Percentiles rank a stretch among this genome's conserved stretches.
phyloP scores from a whole-genome alignment of 2,888 invertebrate species.

The Phrixothrix hirtus region DNA sequence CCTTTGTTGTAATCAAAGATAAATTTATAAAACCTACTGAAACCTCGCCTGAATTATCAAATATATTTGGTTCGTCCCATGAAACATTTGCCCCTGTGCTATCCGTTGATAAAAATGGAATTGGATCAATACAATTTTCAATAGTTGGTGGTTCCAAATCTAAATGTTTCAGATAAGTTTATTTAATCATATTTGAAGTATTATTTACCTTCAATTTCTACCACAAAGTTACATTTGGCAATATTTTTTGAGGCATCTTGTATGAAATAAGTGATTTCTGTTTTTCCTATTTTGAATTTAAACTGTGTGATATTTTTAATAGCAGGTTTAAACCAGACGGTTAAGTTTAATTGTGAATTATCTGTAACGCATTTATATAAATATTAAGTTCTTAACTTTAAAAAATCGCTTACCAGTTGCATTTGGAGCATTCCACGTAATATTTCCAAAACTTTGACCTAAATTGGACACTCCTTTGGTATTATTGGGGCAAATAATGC shows the following conservation, averaged over 20 bases:
- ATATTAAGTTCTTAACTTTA: too few species aligned
- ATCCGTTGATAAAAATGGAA: slow-evolving; percentile 53
- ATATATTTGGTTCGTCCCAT: slow-evolving; percentile 64
- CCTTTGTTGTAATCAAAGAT: too few species aligned
- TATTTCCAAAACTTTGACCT: slow-evolving; percentile 60
- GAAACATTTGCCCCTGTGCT: slow-evolving; percentile 55
- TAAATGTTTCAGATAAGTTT: too few species aligned
- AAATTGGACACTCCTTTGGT: slow-evolving; percentile 56
- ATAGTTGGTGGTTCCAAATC: slow-evolving; percentile 62
- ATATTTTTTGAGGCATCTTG: slow-evolving; percentile 65
- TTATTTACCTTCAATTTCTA: slow-evolving; percentile 61
- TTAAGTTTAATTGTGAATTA: slow-evolving; percentile 62
- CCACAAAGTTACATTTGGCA: slow-evolving; percentile 64
- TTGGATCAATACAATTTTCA: slow-evolving; percentile 64
- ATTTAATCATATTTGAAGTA: too few species aligned
- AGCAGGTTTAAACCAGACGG: slow-evolving; percentile 63
- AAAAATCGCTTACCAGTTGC: slow-evolving; percentile 13
- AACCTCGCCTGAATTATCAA: slow-evolving; percentile 63
- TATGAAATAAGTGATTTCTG: slow-evolving; percentile 64
- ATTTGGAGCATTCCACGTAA: slow-evolving; percentile 54
- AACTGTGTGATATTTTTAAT: slow-evolving; percentile 54
- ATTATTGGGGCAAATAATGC: slow-evolving; percentile 62
- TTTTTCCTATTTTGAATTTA: slow-evolving; percentile 63
- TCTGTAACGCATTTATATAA: slow-evolving; percentile 49
- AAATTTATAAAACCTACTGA: too few species aligned